These are phyloP conservation scores for Haliclona indistincta DNA, from an alignment of 37 sponge, comb jelly and placozoan genomes.

Conservation along the genomic window DNA sequence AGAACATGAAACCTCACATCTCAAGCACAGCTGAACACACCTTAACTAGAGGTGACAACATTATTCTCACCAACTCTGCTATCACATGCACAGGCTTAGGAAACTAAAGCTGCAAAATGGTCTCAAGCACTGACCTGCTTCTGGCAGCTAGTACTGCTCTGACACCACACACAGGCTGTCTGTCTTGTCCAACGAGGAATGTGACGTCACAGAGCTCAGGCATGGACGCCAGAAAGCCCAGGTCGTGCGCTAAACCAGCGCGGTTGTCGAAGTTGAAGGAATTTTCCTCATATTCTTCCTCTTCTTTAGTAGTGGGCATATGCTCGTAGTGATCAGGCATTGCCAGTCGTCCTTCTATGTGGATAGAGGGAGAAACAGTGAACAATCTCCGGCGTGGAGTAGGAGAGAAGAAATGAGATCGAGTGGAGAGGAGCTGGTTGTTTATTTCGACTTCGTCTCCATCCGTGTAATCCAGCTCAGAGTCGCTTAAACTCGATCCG, in stretches of 20 bases:
- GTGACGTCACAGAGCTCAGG: constrained; percentile 95
- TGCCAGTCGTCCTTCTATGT: background rate
- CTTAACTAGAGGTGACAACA: too few relatives aligned
- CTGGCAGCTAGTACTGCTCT: constrained; percentile 90
- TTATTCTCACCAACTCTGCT: too few relatives aligned
- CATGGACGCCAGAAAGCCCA: constrained; percentile 76
- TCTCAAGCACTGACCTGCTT: constrained; percentile 86
- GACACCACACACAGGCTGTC: constrained; percentile 90
- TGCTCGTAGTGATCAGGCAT: too few relatives aligned
- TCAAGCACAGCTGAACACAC: too few relatives aligned
- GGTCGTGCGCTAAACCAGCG: constrained; percentile 65
- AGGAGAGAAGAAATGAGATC: constrained; percentile 27
- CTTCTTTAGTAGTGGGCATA: background rate
- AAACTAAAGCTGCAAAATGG: too few relatives aligned
- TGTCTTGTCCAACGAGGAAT: constrained; percentile 88
- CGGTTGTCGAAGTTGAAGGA: constrained; percentile 56
- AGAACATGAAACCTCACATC: too few relatives aligned
- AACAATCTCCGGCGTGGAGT: background rate
- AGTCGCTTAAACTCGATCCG: constrained; percentile 38
- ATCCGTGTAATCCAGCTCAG: constrained; percentile 40
- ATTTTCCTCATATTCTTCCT: background rate
- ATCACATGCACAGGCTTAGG: too few relatives aligned
- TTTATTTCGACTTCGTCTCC: background rate
- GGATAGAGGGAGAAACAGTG: constrained; percentile 7
- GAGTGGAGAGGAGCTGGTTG: background rate